These are phyloP conservation scores for Condylostylus longicornis DNA, from an alignment of 1,140 invertebrate genomes.

Conservation along the genomic window DNA sequence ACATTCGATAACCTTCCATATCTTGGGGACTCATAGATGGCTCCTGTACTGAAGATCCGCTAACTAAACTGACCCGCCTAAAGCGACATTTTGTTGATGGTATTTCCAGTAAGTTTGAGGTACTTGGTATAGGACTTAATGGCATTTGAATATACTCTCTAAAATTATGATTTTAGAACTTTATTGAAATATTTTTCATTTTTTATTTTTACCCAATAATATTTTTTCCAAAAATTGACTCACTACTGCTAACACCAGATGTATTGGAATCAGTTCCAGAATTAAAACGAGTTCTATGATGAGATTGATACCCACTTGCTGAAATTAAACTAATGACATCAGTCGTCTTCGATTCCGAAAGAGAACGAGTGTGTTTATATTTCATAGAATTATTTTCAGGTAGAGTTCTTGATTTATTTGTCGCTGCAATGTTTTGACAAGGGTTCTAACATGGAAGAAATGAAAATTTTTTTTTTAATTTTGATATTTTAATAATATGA, in stretches of 20 bases:
- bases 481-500: not conserved
- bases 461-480: not conserved
- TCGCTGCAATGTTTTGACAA: not conserved
- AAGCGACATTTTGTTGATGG: slow-evolving; percentile 18
- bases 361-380: slow-evolving; percentile 37
- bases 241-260: slow-evolving; percentile 61
- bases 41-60: slow-evolving; percentile 13
- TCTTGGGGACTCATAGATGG: slow-evolving; percentile 45
- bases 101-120: slow-evolving; percentile 42
- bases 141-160: slow-evolving; percentile 49
- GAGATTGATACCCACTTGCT: slow-evolving; percentile 8
- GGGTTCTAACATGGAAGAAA: not conserved
- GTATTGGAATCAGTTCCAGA: slow-evolving; percentile 57
- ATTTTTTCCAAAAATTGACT: slow-evolving; percentile 42
- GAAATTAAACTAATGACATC: slow-evolving; percentile 24
- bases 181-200: not conserved
- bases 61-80: slow-evolving; percentile 18
- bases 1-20: slow-evolving; percentile 63
- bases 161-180: slow-evolving; percentile 1
- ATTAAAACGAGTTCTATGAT: slow-evolving; percentile 27
- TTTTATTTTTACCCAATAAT: slow-evolving; percentile 9
- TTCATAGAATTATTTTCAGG: slow-evolving; percentile 21
- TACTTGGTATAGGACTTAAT: slow-evolving; percentile 69
- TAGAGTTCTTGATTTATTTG: slow-evolving; percentile 22
- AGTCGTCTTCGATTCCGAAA: slow-evolving; percentile 48